These are phyloP conservation scores for Chiroxiphia lanceolata DNA, from an alignment of 2,797 vertebrate species.

Conservation along the genomic window DNA sequence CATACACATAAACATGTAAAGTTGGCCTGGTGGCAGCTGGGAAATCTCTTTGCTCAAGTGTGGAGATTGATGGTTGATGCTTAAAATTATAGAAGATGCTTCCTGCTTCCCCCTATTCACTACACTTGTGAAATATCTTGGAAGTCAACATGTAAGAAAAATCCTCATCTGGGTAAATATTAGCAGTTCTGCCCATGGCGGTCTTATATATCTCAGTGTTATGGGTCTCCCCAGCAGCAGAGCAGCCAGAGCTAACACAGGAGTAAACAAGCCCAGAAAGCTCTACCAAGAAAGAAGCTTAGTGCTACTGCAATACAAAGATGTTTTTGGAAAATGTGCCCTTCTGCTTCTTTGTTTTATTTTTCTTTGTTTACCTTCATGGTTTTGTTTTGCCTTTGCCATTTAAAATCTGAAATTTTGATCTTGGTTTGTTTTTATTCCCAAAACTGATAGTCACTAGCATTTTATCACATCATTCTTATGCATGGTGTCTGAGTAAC, in stretches of 20 bases:
- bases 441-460: neutral
- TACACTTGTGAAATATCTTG: neutral
- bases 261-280: neutral
- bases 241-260: neutral
- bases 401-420: neutral
- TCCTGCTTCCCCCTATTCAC: neutral
- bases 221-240: neutral
- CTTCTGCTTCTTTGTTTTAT: neutral
- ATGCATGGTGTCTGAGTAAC: neutral
- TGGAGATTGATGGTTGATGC: neutral
- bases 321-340: neutral
- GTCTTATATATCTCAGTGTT: neutral
- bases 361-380: neutral
- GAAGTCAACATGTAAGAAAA: neutral
- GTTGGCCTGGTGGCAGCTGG: neutral
- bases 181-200: neutral
- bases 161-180: neutral
- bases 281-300: neutral
- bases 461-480: neutral
- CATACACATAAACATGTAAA: neutral
- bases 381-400: neutral
- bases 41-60: neutral
- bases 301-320: neutral
- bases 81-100: neutral
- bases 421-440: neutral